Evolutionary conservation across 2,797 vertebrate genomes (phyloP), one percentile per base, ranked within the genome.

Genomic region (Eulemur mongoz): DNA sequence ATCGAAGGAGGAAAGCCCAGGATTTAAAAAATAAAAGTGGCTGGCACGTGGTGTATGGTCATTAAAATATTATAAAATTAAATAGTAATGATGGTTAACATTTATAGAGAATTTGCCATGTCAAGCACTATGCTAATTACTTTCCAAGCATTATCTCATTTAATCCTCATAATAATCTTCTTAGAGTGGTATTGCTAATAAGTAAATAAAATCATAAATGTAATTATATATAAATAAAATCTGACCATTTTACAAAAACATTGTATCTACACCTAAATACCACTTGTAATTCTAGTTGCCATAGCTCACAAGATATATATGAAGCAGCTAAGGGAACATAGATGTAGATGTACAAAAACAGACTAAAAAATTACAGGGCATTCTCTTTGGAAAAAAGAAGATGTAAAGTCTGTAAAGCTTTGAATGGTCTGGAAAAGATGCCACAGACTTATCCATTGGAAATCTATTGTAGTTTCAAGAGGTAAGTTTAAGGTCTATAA

Each of bases 1-100:
- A 72, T 3, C 72, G 43, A 79, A 75, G 59, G n/a, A 96, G 27
- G 54, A 86, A 35, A 89, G 35, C 18, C 3, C 89, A 52, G 65
- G 45, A 27, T 87, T 89, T 80, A 80, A 92, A 94, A 89, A 75
- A n/a, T 45, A 57, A 91, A 93, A 91, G 48, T 76, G 40, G 59
- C 23, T 93, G 52, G 54, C 27, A 88, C 8, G 57, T 38, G 43
- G 23, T 57, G 4, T 54, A 80, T 38, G 63, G 70, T 89, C 43
- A 81, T 75, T 91, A 93, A 93, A 45, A 82, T 85, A 89, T 48
- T 82, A 67, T 67, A 85, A 70, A 89, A 85, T 84, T 75, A 85
- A 48, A 70, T 10, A 48, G 73, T 25, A 91, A 85, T 63, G 54
- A 79, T n/a, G 54, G 27, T 50, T 88, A 94, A 70, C n/a, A 91